Conservation (phyloP, 2,888 invertebrate genomes). For the Sturmia bella region DNA sequence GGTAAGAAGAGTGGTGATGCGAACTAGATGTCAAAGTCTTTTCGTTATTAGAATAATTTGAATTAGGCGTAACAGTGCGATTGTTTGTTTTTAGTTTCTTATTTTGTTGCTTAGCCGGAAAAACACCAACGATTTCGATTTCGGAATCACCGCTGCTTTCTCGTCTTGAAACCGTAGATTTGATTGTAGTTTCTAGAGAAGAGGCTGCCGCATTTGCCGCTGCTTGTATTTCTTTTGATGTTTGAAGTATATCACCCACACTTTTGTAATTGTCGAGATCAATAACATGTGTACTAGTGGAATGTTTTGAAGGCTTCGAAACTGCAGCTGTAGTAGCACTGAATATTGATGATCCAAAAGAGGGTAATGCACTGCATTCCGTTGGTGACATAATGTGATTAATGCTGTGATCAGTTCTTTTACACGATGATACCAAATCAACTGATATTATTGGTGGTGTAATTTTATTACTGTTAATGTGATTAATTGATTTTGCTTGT, state of each 20-base stretch:
- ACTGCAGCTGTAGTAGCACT: constrained; percentile 56
- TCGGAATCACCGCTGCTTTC: constrained; percentile 81
- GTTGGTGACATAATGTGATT: constrained; percentile 74
- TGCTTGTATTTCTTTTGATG: constrained; percentile 78
- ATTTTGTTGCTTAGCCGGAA: constrained; percentile 72
- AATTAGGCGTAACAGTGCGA: constrained; percentile 43
- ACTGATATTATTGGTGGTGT: constrained; percentile 69
- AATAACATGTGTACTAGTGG: constrained; percentile 75
- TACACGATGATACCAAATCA: constrained; percentile 76
- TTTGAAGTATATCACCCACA: constrained; percentile 79
- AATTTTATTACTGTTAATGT: constrained; percentile 69
- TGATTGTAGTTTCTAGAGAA: constrained; percentile 16
- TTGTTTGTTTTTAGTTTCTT: constrained; percentile 61
- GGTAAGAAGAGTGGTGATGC: constrained; percentile 18
- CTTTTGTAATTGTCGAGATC: constrained; percentile 80
- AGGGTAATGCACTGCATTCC: constrained; percentile 51
- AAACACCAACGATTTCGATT: constrained; percentile 80
- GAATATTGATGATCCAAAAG: constrained; percentile 64
- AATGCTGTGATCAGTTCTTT: constrained; percentile 80
- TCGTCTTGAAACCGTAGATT: constrained; percentile 63
- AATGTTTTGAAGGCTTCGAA: constrained; percentile 74
- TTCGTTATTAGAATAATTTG: constrained; percentile 49
- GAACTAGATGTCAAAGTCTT: constrained; percentile 35
- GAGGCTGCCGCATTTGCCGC: constrained; percentile 58
- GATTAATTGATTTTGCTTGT: constrained; percentile 36